Evolutionary conservation across 2,797 vertebrate species (phyloP).

Genomic region (Ibycter americanus): DNA sequence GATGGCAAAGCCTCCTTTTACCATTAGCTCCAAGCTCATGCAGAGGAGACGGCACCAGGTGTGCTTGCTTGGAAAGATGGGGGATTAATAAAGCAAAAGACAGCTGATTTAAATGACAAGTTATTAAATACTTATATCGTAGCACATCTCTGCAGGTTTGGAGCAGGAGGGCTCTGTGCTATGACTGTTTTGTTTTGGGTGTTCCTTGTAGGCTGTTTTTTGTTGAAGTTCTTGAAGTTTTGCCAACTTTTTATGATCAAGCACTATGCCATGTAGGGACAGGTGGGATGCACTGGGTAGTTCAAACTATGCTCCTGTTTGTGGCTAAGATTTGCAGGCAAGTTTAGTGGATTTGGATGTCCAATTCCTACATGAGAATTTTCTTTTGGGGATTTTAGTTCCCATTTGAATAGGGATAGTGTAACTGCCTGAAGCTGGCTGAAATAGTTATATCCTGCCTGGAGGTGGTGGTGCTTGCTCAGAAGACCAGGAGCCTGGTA

Average conservation of each 20-base stretch:
- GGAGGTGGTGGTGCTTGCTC: not conserved
- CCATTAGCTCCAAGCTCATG: not conserved
- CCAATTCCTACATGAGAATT: not conserved
- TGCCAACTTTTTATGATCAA: not conserved
- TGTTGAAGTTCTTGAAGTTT: not conserved
- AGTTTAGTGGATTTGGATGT: not conserved
- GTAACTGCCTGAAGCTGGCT: not conserved
- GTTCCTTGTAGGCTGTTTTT: not conserved
- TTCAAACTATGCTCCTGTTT: not conserved
- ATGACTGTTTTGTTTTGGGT: rapidly evolving
- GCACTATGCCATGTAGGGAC: too few species aligned
- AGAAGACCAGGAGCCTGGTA: not conserved
- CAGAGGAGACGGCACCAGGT: not conserved
- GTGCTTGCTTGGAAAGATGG: not conserved
- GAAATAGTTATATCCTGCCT: not conserved
- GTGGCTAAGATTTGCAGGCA: not conserved
- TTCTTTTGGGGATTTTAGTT: not conserved
- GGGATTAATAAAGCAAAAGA: not conserved
- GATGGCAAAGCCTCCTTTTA: not conserved
- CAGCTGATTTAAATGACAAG: not conserved
- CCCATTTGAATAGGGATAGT: not conserved
- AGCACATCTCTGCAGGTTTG: not conserved
- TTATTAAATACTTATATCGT: not conserved
- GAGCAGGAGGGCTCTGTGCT: not conserved
- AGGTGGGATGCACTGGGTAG: not conserved